Evolutionary conservation across 2,113 vertebrate species (phyloP).

Genomic region (Thomomys bottae): DNA sequence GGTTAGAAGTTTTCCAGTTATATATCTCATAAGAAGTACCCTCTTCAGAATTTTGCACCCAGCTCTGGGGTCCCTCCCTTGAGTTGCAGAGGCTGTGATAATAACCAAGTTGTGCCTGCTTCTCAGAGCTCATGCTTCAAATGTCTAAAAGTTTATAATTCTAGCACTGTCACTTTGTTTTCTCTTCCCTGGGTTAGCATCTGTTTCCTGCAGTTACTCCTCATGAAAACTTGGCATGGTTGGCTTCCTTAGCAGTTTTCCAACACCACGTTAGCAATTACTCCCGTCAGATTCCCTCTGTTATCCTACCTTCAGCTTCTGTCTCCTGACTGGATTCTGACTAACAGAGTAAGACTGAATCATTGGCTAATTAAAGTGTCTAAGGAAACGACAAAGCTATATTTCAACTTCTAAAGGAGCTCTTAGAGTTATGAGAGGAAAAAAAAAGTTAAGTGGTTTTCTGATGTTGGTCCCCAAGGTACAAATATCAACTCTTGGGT

Average conservation of each 20-base stretch:
- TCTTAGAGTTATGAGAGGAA: conserved; percentile 5
- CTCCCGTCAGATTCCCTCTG: neutral
- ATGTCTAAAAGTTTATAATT: neutral
- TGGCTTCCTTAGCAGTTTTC: neutral
- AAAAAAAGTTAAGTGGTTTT: conserved; percentile 38
- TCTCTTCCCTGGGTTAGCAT: neutral
- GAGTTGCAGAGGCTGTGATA: neutral
- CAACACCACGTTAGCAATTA: conserved; percentile 6
- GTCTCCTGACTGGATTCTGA: conserved; percentile 12
- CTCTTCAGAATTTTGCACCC: neutral
- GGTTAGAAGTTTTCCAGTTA: neutral
- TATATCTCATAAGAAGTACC: neutral
- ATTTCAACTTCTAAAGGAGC: conserved; percentile 45
- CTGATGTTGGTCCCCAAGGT: neutral
- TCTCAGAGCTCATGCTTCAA: neutral
- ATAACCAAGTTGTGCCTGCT: neutral
- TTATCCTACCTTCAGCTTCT: neutral
- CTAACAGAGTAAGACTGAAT: neutral
- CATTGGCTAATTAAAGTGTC: conserved; percentile 48
- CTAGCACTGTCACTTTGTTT: neutral
- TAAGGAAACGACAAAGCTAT: neutral
- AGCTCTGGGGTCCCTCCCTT: neutral
- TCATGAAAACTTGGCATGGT: neutral
- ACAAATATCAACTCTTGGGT: conserved; percentile 50
- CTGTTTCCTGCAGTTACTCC: neutral